Percentiles rank a stretch among this genome's conserved stretches.
These are phyloP conservation scores for Actenoides hombroni DNA, from an alignment of 2,113 vertebrate species.

Conservation along the genomic window DNA sequence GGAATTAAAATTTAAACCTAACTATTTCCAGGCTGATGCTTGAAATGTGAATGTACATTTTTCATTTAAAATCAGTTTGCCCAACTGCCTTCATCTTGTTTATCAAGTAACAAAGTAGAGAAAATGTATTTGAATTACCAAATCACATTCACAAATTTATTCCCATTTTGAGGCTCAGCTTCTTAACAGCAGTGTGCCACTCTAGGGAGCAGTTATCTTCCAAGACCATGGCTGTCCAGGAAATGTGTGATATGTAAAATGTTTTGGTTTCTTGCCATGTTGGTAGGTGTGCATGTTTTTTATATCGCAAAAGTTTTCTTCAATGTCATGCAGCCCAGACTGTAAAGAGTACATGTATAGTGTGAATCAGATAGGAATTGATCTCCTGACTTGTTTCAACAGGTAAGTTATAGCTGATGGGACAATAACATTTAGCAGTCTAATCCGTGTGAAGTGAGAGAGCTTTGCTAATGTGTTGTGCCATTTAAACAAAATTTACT, in stretches of 20 bases:
- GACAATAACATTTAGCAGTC: not conserved
- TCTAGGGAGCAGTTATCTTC: not conserved
- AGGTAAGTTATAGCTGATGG: conserved; percentile 39
- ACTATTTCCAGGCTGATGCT: not conserved
- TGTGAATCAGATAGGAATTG: not conserved
- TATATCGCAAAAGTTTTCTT: not conserved
- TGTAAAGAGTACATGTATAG: not conserved
- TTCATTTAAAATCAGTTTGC: not conserved
- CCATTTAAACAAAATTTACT: not conserved
- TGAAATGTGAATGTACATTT: not conserved
- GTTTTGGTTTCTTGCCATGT: not conserved
- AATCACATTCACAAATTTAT: not conserved
- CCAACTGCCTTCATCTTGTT: not conserved
- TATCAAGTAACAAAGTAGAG: not conserved
- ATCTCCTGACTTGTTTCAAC: not conserved
- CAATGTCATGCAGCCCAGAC: not conserved
- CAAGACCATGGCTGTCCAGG: not conserved
- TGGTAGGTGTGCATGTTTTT: conserved; percentile 8
- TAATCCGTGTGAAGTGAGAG: conserved; percentile 3
- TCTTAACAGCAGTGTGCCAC: not conserved
- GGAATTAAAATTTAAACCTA: not conserved
- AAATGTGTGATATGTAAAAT: not conserved
- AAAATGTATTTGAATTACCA: not conserved
- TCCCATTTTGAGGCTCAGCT: not conserved
- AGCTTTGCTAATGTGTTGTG: not conserved